Base-by-base conservation (phyloP, 1,140 invertebrate genomes). In the Drosophila trapezifrons region DNA sequence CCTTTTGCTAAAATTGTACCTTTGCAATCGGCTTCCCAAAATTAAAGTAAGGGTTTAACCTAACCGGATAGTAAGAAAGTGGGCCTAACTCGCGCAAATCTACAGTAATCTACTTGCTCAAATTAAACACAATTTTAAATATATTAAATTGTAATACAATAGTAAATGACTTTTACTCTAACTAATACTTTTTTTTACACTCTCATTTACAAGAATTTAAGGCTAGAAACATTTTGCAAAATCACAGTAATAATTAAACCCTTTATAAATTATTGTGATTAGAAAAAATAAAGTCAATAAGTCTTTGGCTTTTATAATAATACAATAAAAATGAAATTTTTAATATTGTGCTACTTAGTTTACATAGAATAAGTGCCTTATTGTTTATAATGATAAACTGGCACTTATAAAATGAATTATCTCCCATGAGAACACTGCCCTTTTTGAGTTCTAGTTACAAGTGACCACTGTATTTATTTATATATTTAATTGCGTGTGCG, bases 401-500 rank as follows among this genome's bases (percentile, higher is more conserved):
- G 9, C 32, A 35, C 32, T 35, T 29, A 29, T 9, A 29, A 29
- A 8, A 29, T 29, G 1, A 29, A 17, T 9, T 18, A 32, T 15
- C 17, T 20, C 7, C 13, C 2, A 20, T 15, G 18, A 15, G 1
- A 29, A 49, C 17, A n/a, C 25, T 12, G n/a, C 47, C n/a, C 6
- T 18, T 17, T 55, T 55, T 51, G 15, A 7, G 9, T 29, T 43
- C 5, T 51, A 8, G 22, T 27, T 27, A 5, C 20, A 13, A 35
- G 29, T 25, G 40, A 37, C 15, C 22, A 46, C 56, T 51, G 35
- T 73, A 29, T 45, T 17, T 37, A 52, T 9, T 59, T 25, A 35
- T 25, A 38, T 52, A 18, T 46, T 35, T 46, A 46, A 38, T 56
- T 73, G 27, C 56, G 54, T 37, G 13, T 29, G 17, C 47, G 38